A percentile compares a stretch with the other conserved stretches of the same genome.
These are phyloP conservation scores for Cyaniris semiargus DNA, from an alignment of 2,888 invertebrate genomes.

Conservation along the genomic window DNA sequence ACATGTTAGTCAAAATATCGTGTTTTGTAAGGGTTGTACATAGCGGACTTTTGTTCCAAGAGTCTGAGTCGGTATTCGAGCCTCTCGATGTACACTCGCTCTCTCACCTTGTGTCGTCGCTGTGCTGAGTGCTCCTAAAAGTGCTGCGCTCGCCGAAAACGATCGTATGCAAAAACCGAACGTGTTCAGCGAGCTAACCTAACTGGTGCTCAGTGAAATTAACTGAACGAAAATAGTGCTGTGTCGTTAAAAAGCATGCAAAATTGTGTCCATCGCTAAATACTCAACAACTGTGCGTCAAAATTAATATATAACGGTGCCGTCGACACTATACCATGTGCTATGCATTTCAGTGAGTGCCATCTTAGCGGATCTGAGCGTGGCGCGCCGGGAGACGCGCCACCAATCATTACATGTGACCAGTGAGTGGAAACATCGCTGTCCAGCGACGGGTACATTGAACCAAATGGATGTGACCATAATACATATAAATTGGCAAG, in stretches of 20 bases:
- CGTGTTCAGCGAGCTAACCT: slow-evolving; percentile 66
- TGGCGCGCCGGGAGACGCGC: slow-evolving; percentile 57
- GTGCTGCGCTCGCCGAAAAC: slow-evolving; percentile 65
- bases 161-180: slow-evolving; percentile 44
- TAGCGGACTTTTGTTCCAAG: slow-evolving; percentile 36
- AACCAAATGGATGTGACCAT: slow-evolving; percentile 63
- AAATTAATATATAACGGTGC: slow-evolving; percentile 79
- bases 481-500: slow-evolving; percentile 68
- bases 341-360: slow-evolving; percentile 82
- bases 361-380: slow-evolving; percentile 64
- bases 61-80: slow-evolving; percentile 38
- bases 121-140: slow-evolving; percentile 78
- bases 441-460: slow-evolving; percentile 57
- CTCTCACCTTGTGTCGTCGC: slow-evolving; percentile 80
- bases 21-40: slow-evolving; percentile 37
- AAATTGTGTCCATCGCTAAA: slow-evolving; percentile 80
- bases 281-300: slow-evolving; percentile 81
- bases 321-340: slow-evolving; percentile 79
- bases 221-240: slow-evolving; percentile 78
- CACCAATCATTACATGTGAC: slow-evolving; percentile 86
- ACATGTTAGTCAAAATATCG: slow-evolving; percentile 25
- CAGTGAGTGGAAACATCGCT: slow-evolving; percentile 81
- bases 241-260: slow-evolving; percentile 80
- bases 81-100: slow-evolving; percentile 65
- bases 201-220: slow-evolving; percentile 77